A percentile compares a stretch with the other conserved stretches of the same genome.
These are phyloP conservation scores for Peromyscus aztecus DNA, from an alignment of 2,797 vertebrate genomes.

Conservation along the genomic window DNA sequence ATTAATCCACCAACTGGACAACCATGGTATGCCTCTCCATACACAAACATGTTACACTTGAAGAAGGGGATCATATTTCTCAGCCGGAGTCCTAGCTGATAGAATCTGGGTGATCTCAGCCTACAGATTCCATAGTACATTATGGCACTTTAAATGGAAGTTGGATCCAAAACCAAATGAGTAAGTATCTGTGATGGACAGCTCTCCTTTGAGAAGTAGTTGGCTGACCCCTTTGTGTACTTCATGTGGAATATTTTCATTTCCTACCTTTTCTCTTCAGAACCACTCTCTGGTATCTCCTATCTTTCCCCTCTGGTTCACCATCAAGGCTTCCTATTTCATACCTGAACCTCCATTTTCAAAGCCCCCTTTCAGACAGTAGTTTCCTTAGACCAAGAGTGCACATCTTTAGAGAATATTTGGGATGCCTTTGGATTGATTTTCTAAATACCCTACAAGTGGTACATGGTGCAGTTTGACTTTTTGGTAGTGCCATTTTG, in stretches of 20 bases:
- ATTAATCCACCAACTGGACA: no score
- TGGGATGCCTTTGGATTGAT: background rate
- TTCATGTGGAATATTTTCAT: background rate
- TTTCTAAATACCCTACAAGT: background rate
- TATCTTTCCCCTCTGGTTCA: background rate
- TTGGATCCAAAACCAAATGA: background rate
- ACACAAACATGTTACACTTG: background rate
- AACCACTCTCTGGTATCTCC: background rate
- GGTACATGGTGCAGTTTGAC: background rate
- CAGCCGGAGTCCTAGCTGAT: background rate
- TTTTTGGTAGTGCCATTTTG: background rate
- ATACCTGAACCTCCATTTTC: background rate
- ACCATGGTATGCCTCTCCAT: background rate
- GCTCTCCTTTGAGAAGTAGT: background rate
- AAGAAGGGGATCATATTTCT: background rate
- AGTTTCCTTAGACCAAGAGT: background rate
- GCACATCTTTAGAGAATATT: background rate
- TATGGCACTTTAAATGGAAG: background rate
- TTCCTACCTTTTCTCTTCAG: background rate
- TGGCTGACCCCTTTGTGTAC: background rate
- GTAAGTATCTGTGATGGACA: background rate
- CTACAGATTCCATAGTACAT: background rate
- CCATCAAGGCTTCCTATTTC: background rate
- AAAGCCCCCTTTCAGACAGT: background rate
- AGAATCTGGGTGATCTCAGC: background rate